Evolutionary conservation across 2,888 invertebrate genomes (phyloP).

Genomic region (Corythucha ciliata): DNA sequence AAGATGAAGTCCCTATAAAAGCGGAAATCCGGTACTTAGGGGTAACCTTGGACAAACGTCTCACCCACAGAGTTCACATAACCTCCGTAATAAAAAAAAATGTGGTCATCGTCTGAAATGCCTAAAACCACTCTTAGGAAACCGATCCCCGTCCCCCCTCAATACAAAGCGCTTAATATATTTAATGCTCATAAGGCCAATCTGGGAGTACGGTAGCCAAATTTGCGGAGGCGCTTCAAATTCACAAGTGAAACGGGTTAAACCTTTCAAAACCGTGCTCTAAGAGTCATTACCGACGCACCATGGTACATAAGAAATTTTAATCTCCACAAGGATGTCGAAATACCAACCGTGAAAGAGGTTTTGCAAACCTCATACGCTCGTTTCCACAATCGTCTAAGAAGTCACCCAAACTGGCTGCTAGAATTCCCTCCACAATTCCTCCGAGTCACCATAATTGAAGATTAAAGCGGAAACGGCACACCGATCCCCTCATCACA

Average conservation of each 20-base stretch:
- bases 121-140: no score
- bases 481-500: neutral
- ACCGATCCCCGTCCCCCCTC: no score
- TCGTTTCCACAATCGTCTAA: conserved; percentile 1
- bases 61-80: neutral
- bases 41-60: conserved; percentile 8
- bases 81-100: neutral
- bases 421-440: neutral
- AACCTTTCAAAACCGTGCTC: no score
- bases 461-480: conserved; percentile 3
- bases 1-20: neutral
- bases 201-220: conserved; percentile 9
- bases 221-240: no score
- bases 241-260: no score
- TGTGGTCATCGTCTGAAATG: neutral
- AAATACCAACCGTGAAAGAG: conserved; percentile 7
- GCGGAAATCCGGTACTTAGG: conserved; percentile 6
- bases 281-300: no score
- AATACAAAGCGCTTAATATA: no score
- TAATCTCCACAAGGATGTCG: conserved; percentile 3
- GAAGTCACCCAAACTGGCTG: neutral
- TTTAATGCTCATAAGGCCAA: conserved; percentile 6
- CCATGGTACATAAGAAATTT: conserved; percentile 6
- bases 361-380: neutral
- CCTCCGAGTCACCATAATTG: neutral